phyloP scores from a whole-genome alignment of 2,888 invertebrate species.

The Therioaphis trifolii region DNA sequence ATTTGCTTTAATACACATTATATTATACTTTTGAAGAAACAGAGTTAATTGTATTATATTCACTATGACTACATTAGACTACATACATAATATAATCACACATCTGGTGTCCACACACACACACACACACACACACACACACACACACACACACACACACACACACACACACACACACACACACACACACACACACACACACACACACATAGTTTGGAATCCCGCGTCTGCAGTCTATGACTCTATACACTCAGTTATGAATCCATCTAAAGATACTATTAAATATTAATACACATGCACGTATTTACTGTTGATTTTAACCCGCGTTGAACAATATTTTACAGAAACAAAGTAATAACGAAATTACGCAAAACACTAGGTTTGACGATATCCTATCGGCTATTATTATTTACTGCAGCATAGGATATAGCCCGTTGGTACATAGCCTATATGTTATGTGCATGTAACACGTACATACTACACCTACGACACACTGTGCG shows the following conservation, averaged over 20 bases:
- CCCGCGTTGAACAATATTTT: neutral
- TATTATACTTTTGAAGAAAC: neutral
- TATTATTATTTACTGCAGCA: neutral
- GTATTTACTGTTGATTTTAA: neutral
- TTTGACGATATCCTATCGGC: neutral
- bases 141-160: too few species aligned
- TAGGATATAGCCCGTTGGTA: too few species aligned
- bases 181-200: neutral
- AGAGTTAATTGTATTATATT: conserved; percentile 13
- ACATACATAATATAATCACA: neutral
- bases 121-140: neutral
- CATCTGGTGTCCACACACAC: conserved; percentile 46
- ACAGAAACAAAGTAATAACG: too few species aligned
- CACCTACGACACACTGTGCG: too few species aligned
- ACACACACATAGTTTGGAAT: neutral
- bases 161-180: neutral
- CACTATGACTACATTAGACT: neutral
- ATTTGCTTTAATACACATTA: too few species aligned
- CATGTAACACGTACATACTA: too few species aligned
- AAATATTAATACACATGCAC: neutral
- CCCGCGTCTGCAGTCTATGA: too few species aligned
- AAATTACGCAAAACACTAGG: neutral
- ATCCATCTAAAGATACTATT: neutral
- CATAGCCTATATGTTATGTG: too few species aligned
- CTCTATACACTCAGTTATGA: neutral